Evolutionary conservation across 1,140 invertebrate species (phyloP), one percentile per base, ranked within the genome.

Genomic region (Ylistrum balloti): DNA sequence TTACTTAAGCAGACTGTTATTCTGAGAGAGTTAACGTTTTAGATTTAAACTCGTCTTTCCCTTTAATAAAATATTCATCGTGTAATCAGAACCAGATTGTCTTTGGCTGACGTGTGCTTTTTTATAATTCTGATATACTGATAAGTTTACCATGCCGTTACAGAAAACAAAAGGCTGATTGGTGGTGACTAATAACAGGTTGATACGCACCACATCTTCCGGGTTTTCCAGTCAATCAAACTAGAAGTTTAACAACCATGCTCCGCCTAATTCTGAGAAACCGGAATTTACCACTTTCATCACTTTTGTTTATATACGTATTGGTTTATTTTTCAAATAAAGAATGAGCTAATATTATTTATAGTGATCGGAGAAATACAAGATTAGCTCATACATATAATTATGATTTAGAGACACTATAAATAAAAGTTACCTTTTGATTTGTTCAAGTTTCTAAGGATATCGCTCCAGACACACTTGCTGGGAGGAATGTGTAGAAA

Each of bases 241-340:
- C 56, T 1, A 74, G n/a, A 28, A 22, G 3, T 28, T 74, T n/a
- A 74, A 74, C 56, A 74, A 1, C n/a, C 13, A n/a, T 2, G n/a
- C 56, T 74, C 56, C 56, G 56, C 56, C 56, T 28, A 74, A 22
- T 74, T 74, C 56, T 74, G 56, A n/a, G 56, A 74, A 74, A 74
- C 56, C 56, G 56, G 56, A 74, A 28, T 74, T 74, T n/a, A 74
- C 13, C 56, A 74, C 0, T n/a, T n/a, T 74, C 56, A 74, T 74
- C 56, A 74, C 22, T 5, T n/a, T 74, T n/a, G 28, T 74, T 74
- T 74, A 28, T 74, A 74, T 20, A 15, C 13, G 15, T 74, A 28
- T n/a, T n/a, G n/a, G n/a, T n/a, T n/a, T 74, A 74, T 74, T 74
- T 74, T 28, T 28, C 3, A 74, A 22, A 28, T 45, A 45, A 9